phyloP scores from a whole-genome alignment of 2,888 invertebrate genomes.

The Volucella inanis region DNA sequence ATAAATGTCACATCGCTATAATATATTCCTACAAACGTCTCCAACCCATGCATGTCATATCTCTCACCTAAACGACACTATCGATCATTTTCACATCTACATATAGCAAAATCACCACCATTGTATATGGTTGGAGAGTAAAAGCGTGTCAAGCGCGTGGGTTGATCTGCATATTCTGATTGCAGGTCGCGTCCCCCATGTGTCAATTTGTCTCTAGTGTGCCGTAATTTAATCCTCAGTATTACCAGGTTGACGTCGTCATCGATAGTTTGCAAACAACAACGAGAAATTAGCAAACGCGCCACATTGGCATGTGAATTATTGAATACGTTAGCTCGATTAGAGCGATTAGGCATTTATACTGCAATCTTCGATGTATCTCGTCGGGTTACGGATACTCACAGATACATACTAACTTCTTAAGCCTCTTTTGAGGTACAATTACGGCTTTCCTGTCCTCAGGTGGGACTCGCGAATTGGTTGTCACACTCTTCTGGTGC shows the following conservation, averaged over 20 bases:
- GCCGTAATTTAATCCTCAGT: constrained; percentile 59
- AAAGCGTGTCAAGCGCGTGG: constrained; percentile 73
- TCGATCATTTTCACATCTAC: constrained; percentile 66
- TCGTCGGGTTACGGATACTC: constrained; percentile 14
- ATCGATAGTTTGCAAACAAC: constrained; percentile 72
- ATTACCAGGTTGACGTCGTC: constrained; percentile 65
- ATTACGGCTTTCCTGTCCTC: constrained; percentile 62
- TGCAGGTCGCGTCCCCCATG: constrained; percentile 41
- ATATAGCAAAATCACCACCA: constrained; percentile 47
- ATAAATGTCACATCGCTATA: constrained; percentile 35
- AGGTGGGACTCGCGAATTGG: constrained; percentile 19
- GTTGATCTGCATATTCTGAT: constrained; percentile 55
- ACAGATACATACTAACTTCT: constrained; percentile 18
- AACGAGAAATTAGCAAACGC: constrained; percentile 68
- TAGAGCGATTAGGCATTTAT: constrained; percentile 61
- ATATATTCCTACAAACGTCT: constrained; percentile 18
- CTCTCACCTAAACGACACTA: constrained; percentile 33
- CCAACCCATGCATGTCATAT: constrained; percentile 8
- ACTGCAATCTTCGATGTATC: constrained; percentile 12
- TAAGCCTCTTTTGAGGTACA: constrained; percentile 39
- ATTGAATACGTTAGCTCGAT: constrained; percentile 70
- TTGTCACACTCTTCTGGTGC: constrained; percentile 65
- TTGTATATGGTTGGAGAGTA: constrained; percentile 31
- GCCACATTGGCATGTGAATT: constrained; percentile 75
- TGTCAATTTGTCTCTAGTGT: constrained; percentile 49